phyloP scores from a whole-genome alignment of 1,140 invertebrate species.

The Eciton burchellii region DNA sequence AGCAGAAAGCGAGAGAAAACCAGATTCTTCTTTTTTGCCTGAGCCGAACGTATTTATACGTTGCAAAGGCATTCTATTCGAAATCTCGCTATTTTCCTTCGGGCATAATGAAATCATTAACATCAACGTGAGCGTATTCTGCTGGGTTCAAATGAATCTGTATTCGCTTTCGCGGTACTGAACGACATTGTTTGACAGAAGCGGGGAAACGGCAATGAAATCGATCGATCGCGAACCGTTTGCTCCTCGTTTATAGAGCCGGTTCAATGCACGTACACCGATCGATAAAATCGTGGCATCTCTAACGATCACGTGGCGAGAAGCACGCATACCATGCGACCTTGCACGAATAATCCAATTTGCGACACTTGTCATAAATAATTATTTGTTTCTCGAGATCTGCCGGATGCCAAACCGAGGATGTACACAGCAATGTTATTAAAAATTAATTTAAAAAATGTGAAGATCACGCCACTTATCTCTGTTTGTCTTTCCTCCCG shows the following conservation, averaged over 20 bases:
- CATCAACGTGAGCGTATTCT: neutral
- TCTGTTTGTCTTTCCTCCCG: too few species aligned
- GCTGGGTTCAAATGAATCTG: slow-evolving; percentile 31
- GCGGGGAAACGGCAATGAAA: neutral
- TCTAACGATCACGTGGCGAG: neutral
- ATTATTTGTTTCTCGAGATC: too few species aligned
- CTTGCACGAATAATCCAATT: neutral
- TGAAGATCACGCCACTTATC: too few species aligned
- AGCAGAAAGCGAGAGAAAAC: too few species aligned
- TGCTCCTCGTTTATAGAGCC: slow-evolving; percentile 44
- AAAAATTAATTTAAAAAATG: too few species aligned
- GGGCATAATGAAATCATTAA: neutral
- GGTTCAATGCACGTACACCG: neutral
- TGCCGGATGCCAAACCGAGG: too few species aligned
- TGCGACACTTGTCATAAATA: too few species aligned
- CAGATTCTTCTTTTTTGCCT: neutral
- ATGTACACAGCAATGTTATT: too few species aligned
- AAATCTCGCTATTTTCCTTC: neutral
- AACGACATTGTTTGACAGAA: neutral
- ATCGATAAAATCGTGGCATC: slow-evolving; percentile 7
- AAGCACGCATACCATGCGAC: neutral
- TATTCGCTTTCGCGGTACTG: slow-evolving; percentile 22
- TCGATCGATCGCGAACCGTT: slow-evolving; percentile 54
- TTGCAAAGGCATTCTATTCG: neutral
- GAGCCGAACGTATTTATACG: too few species aligned